phyloP scores from a whole-genome alignment of 2,113 vertebrate genomes.

The Bothrops jararaca region DNA sequence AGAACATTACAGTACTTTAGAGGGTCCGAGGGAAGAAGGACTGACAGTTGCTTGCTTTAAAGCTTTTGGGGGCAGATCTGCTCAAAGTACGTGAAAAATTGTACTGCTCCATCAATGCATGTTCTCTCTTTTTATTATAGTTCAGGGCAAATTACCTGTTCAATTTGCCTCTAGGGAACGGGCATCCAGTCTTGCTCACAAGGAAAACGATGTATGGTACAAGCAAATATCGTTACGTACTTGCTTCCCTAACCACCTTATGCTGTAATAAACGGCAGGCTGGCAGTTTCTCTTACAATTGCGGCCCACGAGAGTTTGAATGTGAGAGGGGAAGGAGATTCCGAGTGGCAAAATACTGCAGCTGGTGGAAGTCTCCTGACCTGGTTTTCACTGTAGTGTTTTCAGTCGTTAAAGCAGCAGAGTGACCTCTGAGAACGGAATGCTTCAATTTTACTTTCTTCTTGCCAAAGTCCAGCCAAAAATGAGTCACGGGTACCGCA shows the following conservation, averaged over 20 bases:
- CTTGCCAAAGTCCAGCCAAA: neutral
- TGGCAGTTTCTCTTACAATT: neutral
- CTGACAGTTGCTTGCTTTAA: neutral
- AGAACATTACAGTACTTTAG: neutral
- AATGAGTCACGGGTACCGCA: neutral
- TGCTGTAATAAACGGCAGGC: rapidly evolving
- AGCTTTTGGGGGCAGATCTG: neutral
- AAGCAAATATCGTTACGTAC: neutral
- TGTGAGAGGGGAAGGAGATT: neutral
- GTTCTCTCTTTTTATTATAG: too few species aligned
- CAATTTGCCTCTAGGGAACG: neutral
- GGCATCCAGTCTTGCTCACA: rapidly evolving
- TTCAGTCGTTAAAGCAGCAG: neutral
- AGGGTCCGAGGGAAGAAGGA: neutral
- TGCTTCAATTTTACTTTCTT: neutral
- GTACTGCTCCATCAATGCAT: neutral
- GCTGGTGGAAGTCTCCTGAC: neutral
- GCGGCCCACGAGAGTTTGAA: neutral
- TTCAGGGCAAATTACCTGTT: neutral
- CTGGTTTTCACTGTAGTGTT: neutral
- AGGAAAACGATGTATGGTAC: neutral
- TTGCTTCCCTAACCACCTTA: too few species aligned
- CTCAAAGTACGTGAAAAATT: neutral
- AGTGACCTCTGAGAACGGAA: neutral
- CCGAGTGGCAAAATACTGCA: neutral